Base-by-base conservation (phyloP, 2,797 vertebrate genomes). In the Rhadinocentrus ornatus region DNA sequence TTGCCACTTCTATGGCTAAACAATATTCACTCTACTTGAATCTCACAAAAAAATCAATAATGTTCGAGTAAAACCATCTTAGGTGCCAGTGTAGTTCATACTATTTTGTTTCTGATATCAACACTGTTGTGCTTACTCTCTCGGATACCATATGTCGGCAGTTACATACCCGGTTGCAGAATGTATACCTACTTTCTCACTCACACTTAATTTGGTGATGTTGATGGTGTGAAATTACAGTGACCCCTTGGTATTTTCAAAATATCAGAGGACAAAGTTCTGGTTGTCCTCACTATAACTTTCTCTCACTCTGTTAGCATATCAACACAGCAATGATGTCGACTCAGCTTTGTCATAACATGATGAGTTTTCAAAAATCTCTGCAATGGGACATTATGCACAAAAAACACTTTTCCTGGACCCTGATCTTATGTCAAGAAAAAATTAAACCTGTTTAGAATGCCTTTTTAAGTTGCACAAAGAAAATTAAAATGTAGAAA, bases 171-270 rank as follows among this genome's bases (percentile, higher is more conserved):
- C 22, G 24, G 1, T 26, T 66, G 53, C 46, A 9, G 8, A 52
- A 60, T 13, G 3, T 26, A 6, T 46, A 57, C 55, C 66, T 57
- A 20, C 35, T 69, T 65, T 56, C 61, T 65, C 9, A 6, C 34
- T 81, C 41, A 60, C 71, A 61, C 56, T 66, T 87, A 85, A 85
- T 89, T 88, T 81, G 66, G 41, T 32, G 8, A 67, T 34, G 59
- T 54, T 44, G 56, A 64, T 22, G 56, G 71, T 81, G 75, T 80
- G 80, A 90, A 92, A 90, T 92, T 75, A 78, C 27, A 0, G 1
- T 70, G 88, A 91, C 88, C 89, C 87, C 41, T 85, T 90, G 90
- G 75, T 83, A 89, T 92, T 90, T 87, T 59, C 79, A 80, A 84
- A 86, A 88, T 78, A 87, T 58, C 84, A 79, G 41, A 57, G 62